Percentiles rank a stretch among this genome's conserved stretches.
phyloP scores from a whole-genome alignment of 2,888 invertebrate genomes.

The Antitype chi region DNA sequence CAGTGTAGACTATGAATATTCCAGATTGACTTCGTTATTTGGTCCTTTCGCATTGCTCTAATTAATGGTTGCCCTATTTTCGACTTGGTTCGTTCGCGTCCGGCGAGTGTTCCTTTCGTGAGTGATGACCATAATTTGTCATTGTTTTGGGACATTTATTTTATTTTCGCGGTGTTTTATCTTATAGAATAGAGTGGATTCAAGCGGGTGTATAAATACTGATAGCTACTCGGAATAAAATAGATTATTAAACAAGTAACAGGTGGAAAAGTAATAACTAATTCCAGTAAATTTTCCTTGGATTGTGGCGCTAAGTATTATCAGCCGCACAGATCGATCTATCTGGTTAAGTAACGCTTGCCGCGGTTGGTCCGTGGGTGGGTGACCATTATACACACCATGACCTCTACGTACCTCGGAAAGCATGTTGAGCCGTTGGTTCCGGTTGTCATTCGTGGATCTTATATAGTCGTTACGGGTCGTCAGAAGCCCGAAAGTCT shows the following conservation, averaged over 20 bases:
- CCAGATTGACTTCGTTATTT: conserved; percentile 43
- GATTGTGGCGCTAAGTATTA: too few species aligned
- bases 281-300: not conserved
- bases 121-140: conserved; percentile 52
- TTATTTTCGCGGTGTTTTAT: conserved; percentile 43
- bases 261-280: not conserved
- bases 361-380: too few species aligned
- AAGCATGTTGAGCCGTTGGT: too few species aligned
- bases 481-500: too few species aligned
- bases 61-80: conserved; percentile 49
- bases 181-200: conserved; percentile 27
- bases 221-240: not conserved
- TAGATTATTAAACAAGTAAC: not conserved
- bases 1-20: conserved; percentile 39
- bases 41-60: conserved; percentile 34
- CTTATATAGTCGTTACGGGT: too few species aligned
- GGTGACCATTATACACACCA: too few species aligned
- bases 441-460: too few species aligned
- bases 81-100: conserved; percentile 33
- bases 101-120: conserved; percentile 39
- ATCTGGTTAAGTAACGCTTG: too few species aligned
- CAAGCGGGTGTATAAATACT: not conserved
- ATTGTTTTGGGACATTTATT: conserved; percentile 46
- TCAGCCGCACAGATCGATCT: too few species aligned
- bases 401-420: too few species aligned